phyloP scores from a whole-genome alignment of 2,113 vertebrate species.

The Girardinichthys multiradiatus region DNA sequence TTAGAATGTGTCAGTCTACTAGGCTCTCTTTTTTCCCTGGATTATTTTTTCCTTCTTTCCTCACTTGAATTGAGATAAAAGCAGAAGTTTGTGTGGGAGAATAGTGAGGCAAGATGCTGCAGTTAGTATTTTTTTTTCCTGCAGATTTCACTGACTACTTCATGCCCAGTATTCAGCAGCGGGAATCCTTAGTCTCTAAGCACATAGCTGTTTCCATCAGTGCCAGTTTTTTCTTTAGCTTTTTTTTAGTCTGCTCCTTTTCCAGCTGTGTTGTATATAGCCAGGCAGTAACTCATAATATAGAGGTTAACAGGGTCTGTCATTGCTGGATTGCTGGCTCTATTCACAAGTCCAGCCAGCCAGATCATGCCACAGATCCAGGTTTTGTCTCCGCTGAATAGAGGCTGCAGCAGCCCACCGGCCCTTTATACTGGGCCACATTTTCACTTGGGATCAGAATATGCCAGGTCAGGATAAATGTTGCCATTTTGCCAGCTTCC shows the following conservation, averaged over 20 bases:
- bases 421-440: constrained; percentile 70
- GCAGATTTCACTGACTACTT: constrained; percentile 36
- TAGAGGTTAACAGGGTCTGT: constrained; percentile 63
- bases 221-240: constrained; percentile 14
- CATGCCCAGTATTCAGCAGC: constrained; percentile 35
- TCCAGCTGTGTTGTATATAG: constrained; percentile 26
- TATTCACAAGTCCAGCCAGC: constrained; percentile 71
- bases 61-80: constrained; percentile 69
- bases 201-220: constrained; percentile 36
- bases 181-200: constrained; percentile 19
- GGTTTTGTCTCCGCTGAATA: constrained; percentile 81
- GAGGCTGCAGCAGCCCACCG: constrained; percentile 62
- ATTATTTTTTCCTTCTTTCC: constrained; percentile 70
- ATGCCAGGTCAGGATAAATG: constrained; percentile 81
- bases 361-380: constrained; percentile 77
- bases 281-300: constrained; percentile 30
- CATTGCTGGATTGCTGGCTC: constrained; percentile 71
- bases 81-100: constrained; percentile 64
- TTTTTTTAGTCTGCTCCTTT: constrained; percentile 17
- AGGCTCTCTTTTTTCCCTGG: constrained; percentile 52
- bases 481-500: constrained; percentile 70
- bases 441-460: constrained; percentile 67
- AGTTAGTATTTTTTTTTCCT: constrained; percentile 37
- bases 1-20: constrained; percentile 61
- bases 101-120: constrained; percentile 52